These are phyloP conservation scores for Anadara kagoshimensis DNA, from an alignment of 1,140 invertebrate genomes.

Conservation along the genomic window DNA sequence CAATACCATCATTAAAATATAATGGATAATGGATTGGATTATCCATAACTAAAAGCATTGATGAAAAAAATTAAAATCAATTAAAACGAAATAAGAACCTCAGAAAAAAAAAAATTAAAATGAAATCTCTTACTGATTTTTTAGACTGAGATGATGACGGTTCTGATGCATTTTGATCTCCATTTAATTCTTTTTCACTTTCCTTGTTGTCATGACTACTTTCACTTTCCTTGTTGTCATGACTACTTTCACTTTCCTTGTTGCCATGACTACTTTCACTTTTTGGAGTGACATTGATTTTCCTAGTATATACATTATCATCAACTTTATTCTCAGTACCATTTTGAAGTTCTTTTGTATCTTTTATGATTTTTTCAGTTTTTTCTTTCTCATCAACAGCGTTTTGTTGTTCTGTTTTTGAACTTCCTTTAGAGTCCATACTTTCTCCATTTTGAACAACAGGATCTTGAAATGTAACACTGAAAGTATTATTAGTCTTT, in stretches of 20 bases:
- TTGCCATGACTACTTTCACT: too few species aligned
- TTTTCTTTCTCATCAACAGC: slow-evolving; percentile 10
- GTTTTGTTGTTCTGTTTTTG: slow-evolving; percentile 4
- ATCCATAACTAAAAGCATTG: too few species aligned
- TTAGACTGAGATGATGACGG: too few species aligned
- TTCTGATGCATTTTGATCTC: too few species aligned
- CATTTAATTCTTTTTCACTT: neutral
- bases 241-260: slow-evolving; percentile 3
- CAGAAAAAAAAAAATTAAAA: too few species aligned
- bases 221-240: slow-evolving; percentile 1
- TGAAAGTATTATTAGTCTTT: neutral
- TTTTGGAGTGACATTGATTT: too few species aligned
- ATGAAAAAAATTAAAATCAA: too few species aligned
- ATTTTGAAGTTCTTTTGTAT: neutral
- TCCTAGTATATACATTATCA: neutral
- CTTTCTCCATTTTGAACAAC: neutral
- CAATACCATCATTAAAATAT: too few species aligned
- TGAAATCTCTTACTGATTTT: too few species aligned
- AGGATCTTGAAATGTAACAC: neutral
- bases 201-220: neutral
- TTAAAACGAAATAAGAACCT: too few species aligned
- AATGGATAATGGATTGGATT: too few species aligned
- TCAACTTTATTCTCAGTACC: neutral
- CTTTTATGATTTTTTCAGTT: neutral
- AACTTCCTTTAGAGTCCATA: neutral